Conservation (phyloP, 2,797 vertebrate genomes). For the Cyprinella venusta region DNA sequence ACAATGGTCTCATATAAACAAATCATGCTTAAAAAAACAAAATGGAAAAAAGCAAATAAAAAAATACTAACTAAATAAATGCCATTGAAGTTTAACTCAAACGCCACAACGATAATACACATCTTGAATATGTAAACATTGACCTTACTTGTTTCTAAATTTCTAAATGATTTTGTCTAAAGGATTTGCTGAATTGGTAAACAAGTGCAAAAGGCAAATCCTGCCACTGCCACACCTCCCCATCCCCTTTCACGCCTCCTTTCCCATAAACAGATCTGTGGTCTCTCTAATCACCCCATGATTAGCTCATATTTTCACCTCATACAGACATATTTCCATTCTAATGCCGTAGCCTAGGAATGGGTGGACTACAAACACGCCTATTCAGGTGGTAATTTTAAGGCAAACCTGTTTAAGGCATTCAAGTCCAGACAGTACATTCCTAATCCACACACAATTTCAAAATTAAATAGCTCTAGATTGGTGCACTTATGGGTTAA, state of each 20-base stretch:
- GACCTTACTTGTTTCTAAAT: not conserved
- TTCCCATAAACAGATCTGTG: slow-evolving; percentile 59
- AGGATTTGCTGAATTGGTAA: not conserved
- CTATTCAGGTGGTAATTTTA: slow-evolving; percentile 49
- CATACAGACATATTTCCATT: slow-evolving; percentile 68
- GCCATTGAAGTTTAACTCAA: not conserved
- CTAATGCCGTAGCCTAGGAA: slow-evolving; percentile 52
- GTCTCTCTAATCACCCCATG: slow-evolving; percentile 60
- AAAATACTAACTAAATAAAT: not conserved
- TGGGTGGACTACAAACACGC: slow-evolving; percentile 58
- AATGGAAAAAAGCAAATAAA: no score
- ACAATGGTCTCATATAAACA: not conserved
- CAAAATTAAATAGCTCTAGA: not conserved
- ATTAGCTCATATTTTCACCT: slow-evolving; percentile 54
- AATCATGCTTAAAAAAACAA: not conserved
- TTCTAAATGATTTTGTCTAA: not conserved
- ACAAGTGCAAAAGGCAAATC: not conserved
- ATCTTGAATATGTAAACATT: not conserved
- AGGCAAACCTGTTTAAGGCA: slow-evolving; percentile 15
- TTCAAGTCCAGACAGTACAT: slow-evolving; percentile 12
- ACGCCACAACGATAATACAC: not conserved
- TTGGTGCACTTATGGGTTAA: not conserved
- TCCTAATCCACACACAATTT: not conserved
- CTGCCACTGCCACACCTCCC: not conserved
- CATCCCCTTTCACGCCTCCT: slow-evolving; percentile 40